These are phyloP conservation scores for Trogon melanurus DNA, from an alignment of 2,113 vertebrate genomes.

Conservation along the genomic window DNA sequence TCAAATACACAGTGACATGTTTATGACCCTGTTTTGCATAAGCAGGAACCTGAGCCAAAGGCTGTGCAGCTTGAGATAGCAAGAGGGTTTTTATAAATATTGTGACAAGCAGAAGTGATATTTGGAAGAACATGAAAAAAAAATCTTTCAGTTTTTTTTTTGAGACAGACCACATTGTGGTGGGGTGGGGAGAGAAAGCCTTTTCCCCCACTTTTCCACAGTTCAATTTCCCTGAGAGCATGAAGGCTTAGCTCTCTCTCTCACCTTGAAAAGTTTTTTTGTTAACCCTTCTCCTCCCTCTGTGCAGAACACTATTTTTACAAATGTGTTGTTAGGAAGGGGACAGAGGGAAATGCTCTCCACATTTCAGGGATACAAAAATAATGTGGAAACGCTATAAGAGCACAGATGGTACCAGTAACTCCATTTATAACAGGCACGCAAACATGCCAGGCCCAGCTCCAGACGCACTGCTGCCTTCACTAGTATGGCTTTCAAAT, in stretches of 20 bases:
- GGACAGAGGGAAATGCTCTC: background rate
- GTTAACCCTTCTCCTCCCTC: constrained; percentile 25
- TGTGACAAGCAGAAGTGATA: constrained; percentile 73
- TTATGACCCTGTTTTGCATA: constrained; percentile 75
- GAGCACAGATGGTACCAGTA: background rate
- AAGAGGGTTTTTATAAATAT: constrained; percentile 68
- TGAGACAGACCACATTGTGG: background rate
- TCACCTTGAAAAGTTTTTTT: constrained; percentile 27
- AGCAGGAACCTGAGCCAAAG: constrained; percentile 67
- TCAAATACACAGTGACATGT: constrained; percentile 74
- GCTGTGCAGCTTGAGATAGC: constrained; percentile 67
- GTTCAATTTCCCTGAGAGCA: background rate
- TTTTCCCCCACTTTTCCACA: background rate
- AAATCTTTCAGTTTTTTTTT: background rate
- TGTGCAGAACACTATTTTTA: background rate
- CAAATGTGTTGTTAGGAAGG: background rate
- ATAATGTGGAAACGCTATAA: background rate
- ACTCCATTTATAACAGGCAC: background rate
- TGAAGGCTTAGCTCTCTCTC: background rate
- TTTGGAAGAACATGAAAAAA: constrained; percentile 65
- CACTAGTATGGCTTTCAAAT: background rate
- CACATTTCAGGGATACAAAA: background rate
- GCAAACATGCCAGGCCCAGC: background rate
- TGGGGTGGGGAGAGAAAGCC: background rate
- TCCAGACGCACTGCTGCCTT: background rate